These are phyloP conservation scores for Caradrina clavipalpis DNA, from an alignment of 2,888 invertebrate species.

Conservation along the genomic window DNA sequence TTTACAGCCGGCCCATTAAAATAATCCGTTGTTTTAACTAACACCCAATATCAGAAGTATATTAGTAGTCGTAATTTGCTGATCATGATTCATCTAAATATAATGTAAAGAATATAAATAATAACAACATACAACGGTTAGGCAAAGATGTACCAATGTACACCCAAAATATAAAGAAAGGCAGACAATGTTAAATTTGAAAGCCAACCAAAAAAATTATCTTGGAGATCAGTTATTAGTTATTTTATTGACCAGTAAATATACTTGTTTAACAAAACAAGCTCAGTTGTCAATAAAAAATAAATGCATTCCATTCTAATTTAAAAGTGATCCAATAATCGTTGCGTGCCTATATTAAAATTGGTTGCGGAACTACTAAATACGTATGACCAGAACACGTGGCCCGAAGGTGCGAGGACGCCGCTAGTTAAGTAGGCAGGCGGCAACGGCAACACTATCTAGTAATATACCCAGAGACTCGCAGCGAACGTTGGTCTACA, in stretches of 20 bases:
- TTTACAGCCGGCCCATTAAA: slow-evolving; percentile 12
- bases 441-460: slow-evolving; percentile 21
- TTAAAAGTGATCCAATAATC: not conserved
- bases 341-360: not conserved
- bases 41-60: slow-evolving; percentile 17
- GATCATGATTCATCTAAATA: slow-evolving; percentile 18
- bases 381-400: slow-evolving; percentile 1
- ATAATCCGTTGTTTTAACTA: slow-evolving; percentile 21
- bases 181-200: no score
- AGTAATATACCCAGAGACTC: slow-evolving; percentile 53
- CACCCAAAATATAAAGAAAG: no score
- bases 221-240: no score
- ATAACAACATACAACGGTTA: no score
- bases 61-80: slow-evolving; percentile 14
- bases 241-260: no score
- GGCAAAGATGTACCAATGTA: no score
- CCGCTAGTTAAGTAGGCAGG: not conserved
- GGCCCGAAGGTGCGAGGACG: slow-evolving; percentile 4
- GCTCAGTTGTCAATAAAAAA: no score
- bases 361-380: not conserved
- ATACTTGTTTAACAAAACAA: no score
- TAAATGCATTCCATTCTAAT: not conserved
- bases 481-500: slow-evolving; percentile 75
- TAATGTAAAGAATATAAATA: not conserved
- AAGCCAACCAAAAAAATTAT: no score